Evolutionary conservation across 2,888 invertebrate genomes (phyloP), one percentile per base, ranked within the genome.

Genomic region (Mythimna lalbum): DNA sequence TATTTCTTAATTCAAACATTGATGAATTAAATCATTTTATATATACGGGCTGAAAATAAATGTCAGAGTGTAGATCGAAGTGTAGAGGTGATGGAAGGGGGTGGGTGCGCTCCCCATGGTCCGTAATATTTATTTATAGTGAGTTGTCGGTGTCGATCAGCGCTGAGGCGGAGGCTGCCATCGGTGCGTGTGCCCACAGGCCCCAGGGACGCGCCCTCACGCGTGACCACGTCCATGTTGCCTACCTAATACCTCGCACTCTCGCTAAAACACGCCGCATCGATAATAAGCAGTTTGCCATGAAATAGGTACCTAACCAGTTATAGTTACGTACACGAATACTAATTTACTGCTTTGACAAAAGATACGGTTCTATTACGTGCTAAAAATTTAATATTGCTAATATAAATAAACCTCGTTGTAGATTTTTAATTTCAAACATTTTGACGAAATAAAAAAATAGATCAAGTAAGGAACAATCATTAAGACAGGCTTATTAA

Each of bases 111-210:
- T 76, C 69, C 62, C 75, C 71, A 79, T 81, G 61, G 52, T 78
- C 72, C 69, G 82, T 83, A 61, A 60, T 80, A 79, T 88, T 88
- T 94, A 94, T 94, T 93, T 92, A 92, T 94, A 94, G 91, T 79
- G 61, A 76, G 69, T 79, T 73, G 84, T 87, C 87, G 63, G 86
- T 84, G 81, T 87, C 87, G 89, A 88, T 87, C 83, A 86, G 73
- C 86, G 85, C 78, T 86, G 87, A 83, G 84, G 84, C 84, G 81
- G 81, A 82, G 89, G 87, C 86, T 89, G 87, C 73, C 92, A 93
- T 72, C 90, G 93, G 94, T 93, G 94, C 95, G 95, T 92, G 89
- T 88, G 89, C 87, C 85, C 90, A 89, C 86, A 80, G 85, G 70
- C 85, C 77, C 55, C 75, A 63, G 80, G 72, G 82, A 80, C 78